Base-by-base conservation (phyloP, 2,888 invertebrate genomes). In the Eupithecia subumbrata region DNA sequence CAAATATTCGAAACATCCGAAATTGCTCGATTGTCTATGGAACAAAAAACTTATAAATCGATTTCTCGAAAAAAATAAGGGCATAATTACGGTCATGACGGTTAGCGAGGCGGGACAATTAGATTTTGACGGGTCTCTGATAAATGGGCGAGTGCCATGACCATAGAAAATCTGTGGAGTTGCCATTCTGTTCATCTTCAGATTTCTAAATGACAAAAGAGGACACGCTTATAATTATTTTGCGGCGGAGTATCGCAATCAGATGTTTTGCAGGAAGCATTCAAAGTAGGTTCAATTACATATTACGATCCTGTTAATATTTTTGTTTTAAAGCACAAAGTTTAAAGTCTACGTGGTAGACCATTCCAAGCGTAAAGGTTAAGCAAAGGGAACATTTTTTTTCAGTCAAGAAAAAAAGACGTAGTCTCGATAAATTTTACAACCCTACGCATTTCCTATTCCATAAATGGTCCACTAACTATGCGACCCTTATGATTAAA, bases 21-120 rank as follows among this genome's bases (percentile, higher is more conserved):
- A 92, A 92, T 91, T 90, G 88, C 84, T 87, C 84, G 85, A 84
- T 86, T 85, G 86, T 84, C 82, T 80, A 78, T 79, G 79, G 82
- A 85, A 86, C 89, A 93, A 92, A 92, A 92, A 90, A 82, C 76
- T 87, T 88, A 85, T 83, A 87, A 89, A 88, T 88, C 90, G 91
- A 90, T 93, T 93, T 90, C 86, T 85, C 87, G 88, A 90, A 93
- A 92, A 85, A 93, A 93, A 91, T 91, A 92, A 91, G 92, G 92
- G 90, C 88, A 87, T 94, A 94, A 95, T 95, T 93, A 94, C 87
- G 92, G 91, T 92, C 93, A 94, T 94, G 92, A 92, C 89, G 91
- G 94, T 93, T 92, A 91, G 91, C 90, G 90, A 90, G 88, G 90
- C 91, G 90, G 93, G 94, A 94, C 95, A 94, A 95, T 95, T 95